Conservation (phyloP, 2,888 invertebrate species). For the Alviniconcha strummeri region DNA sequence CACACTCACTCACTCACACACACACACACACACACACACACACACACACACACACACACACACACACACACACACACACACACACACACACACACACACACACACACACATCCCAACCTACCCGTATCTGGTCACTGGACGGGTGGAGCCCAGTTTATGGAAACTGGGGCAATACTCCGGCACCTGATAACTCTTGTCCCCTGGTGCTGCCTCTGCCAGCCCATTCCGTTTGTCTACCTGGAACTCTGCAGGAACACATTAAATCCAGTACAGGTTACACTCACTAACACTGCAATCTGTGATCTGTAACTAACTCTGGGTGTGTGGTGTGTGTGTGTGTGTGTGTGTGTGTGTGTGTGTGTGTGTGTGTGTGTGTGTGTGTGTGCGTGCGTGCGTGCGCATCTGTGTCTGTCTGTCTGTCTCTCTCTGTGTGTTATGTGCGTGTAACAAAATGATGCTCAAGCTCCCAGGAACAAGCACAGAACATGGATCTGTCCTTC, state of each 20-base stretch:
- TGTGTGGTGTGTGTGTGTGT: no score
- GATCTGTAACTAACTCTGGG: no score
- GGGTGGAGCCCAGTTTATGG: slow-evolving; percentile 62
- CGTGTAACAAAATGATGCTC: no score
- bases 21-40: background rate
- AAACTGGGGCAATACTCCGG: slow-evolving; percentile 69
- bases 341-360: no score
- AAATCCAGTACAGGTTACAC: background rate
- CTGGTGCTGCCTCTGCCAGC: slow-evolving; percentile 61
- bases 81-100: slow-evolving; percentile 1
- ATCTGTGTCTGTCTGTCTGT: no score
- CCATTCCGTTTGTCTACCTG: slow-evolving; percentile 68
- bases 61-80: slow-evolving; percentile 13
- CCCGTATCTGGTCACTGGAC: slow-evolving; percentile 67
- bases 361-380: no score
- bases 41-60: background rate
- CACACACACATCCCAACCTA: slow-evolving; percentile 44
- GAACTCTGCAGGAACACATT: slow-evolving; percentile 41
- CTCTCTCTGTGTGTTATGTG: no score
- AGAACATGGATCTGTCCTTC: no score
- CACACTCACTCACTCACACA: background rate
- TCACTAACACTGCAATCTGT: background rate
- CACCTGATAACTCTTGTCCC: slow-evolving; percentile 70
- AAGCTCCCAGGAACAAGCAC: no score
- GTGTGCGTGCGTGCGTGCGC: no score